phyloP scores from a whole-genome alignment of 2,113 vertebrate species.

The Cathartes aura region DNA sequence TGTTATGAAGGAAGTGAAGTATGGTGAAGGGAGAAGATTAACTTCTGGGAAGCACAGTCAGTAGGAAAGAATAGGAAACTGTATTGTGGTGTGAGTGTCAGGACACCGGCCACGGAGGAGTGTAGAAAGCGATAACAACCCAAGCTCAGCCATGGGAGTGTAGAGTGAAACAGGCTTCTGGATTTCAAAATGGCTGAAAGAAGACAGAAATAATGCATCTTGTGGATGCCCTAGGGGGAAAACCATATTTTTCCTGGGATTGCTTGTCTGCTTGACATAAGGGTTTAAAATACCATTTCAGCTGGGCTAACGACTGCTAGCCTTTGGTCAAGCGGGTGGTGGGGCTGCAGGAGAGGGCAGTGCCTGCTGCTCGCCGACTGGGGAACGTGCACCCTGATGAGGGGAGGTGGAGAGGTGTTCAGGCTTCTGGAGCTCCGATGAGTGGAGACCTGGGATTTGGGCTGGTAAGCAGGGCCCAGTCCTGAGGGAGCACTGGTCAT shows the following conservation, averaged over 20 bases:
- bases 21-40: not conserved
- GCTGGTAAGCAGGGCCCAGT: not conserved
- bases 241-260: not conserved
- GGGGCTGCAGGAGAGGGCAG: not conserved
- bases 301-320: not conserved
- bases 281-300: not conserved
- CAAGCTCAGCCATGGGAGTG: not conserved
- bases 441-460: not conserved
- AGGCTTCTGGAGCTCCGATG: fast-evolving
- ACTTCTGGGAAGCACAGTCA: not conserved
- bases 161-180: not conserved
- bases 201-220: not conserved
- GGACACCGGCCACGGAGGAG: not conserved
- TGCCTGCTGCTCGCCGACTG: fast-evolving
- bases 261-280: not conserved
- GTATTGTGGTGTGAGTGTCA: not conserved
- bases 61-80: not conserved
- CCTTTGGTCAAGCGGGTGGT: too few species aligned
- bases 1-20: not conserved
- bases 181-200: not conserved
- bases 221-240: not conserved
- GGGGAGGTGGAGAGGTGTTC: too few species aligned
- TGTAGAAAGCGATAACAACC: not conserved
- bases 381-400: too few species aligned
- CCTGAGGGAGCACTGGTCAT: not conserved